phyloP scores from a whole-genome alignment of 2,888 invertebrate species.

The Campoplex capitator region DNA sequence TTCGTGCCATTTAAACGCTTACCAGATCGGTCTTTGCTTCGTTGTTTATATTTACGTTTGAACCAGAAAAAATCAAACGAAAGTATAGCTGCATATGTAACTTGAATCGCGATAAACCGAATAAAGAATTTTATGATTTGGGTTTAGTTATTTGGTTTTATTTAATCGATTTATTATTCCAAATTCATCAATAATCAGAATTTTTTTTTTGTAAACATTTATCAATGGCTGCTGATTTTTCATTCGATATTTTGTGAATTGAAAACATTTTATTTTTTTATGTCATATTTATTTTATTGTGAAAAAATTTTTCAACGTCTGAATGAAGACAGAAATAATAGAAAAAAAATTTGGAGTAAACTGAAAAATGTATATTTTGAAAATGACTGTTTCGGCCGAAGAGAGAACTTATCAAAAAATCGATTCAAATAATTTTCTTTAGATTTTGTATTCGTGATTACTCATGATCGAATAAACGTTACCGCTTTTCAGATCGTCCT shows the following conservation, averaged over 20 bases:
- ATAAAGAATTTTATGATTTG: neutral
- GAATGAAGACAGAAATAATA: neutral
- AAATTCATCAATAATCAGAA: neutral
- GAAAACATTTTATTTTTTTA: too few species aligned
- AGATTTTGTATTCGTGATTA: neutral
- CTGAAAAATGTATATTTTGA: neutral
- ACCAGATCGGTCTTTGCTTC: too few species aligned
- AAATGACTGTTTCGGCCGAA: neutral
- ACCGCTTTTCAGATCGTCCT: constrained; percentile 85
- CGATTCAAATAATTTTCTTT: neutral
- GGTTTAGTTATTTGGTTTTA: neutral
- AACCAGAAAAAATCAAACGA: too few species aligned
- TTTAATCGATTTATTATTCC: neutral
- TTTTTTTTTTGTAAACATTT: neutral
- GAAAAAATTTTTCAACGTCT: neutral
- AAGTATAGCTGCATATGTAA: neutral
- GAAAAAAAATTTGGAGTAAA: too few species aligned
- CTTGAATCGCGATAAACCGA: neutral
- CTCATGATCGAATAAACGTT: neutral
- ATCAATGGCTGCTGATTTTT: neutral
- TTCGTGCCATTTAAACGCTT: too few species aligned
- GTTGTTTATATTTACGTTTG: neutral
- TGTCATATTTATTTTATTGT: neutral
- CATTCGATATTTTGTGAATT: too few species aligned
- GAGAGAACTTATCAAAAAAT: neutral